Evolutionary conservation across 2,888 invertebrate genomes (phyloP).

Genomic region (Limnephilus rhombicus): DNA sequence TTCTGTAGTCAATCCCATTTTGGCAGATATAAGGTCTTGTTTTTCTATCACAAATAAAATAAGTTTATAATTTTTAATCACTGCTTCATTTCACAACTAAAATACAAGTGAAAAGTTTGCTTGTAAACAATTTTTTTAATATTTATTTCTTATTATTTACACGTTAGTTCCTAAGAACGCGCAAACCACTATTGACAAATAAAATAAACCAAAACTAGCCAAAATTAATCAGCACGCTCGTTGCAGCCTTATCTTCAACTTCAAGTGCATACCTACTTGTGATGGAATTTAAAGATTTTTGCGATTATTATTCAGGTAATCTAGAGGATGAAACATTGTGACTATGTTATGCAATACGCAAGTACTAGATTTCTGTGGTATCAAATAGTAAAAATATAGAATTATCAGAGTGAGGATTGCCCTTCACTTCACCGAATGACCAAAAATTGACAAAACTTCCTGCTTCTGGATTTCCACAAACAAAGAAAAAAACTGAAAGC

Average conservation of each 20-base stretch:
- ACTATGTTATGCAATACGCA: neutral
- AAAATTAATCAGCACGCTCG: neutral
- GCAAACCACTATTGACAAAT: neutral
- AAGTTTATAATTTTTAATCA: too few species aligned
- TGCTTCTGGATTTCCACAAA: too few species aligned
- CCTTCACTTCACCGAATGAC: too few species aligned
- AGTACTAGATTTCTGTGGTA: neutral
- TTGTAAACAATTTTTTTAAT: too few species aligned
- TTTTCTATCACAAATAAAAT: neutral
- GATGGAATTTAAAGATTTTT: neutral
- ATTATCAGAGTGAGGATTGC: too few species aligned
- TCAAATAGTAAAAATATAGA: neutral
- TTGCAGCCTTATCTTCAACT: neutral
- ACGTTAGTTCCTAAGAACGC: neutral
- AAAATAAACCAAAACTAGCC: neutral
- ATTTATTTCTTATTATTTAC: neutral
- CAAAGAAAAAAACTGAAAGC: too few species aligned
- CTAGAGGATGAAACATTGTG: neutral
- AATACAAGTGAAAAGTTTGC: too few species aligned
- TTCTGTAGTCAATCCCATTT: neutral
- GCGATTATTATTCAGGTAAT: neutral
- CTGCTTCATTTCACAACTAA: neutral
- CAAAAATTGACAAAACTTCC: too few species aligned
- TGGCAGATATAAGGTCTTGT: neutral
- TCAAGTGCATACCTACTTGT: neutral